Conservation (phyloP, 1,140 invertebrate genomes). For the Drosophila bocki region DNA sequence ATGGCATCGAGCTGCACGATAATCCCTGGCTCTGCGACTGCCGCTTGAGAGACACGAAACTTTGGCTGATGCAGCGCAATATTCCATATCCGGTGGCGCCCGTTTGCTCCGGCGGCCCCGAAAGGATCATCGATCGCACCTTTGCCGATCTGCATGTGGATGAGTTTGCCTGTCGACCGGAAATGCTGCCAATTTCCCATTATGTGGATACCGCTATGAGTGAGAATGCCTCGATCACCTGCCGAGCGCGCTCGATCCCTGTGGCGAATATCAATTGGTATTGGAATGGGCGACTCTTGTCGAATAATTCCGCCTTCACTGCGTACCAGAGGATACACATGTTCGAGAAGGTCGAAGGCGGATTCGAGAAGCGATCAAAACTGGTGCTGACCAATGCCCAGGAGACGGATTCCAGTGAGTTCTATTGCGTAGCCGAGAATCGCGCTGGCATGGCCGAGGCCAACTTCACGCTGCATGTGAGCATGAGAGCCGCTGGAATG, state of each 20-base stretch:
- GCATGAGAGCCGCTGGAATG: conserved; percentile 90
- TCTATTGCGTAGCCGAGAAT: conserved; percentile 96
- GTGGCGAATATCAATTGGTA: conserved; percentile 94
- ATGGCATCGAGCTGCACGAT: conserved; percentile 94
- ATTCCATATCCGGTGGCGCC: conserved; percentile 92
- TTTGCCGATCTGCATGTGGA: conserved; percentile 92
- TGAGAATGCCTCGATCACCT: conserved; percentile 93
- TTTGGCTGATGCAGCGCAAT: conserved; percentile 93
- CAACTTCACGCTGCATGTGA: conserved; percentile 95
- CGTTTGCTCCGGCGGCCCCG: conserved; percentile 89
- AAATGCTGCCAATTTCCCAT: conserved; percentile 90
- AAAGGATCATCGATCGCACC: conserved; percentile 88
- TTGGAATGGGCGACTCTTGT: conserved; percentile 92
- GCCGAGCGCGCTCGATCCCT: conserved; percentile 92
- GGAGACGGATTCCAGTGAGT: conserved; percentile 94
- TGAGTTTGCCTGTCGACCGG: conserved; percentile 95
- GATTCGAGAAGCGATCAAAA: conserved; percentile 90
- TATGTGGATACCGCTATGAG: conserved; percentile 92
- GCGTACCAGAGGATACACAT: conserved; percentile 93
- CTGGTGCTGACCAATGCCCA: conserved; percentile 94
- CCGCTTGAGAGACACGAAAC: conserved; percentile 91
- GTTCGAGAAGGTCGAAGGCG: conserved; percentile 89
- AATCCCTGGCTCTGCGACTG: conserved; percentile 97
- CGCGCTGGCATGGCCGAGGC: conserved; percentile 95
- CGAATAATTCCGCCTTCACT: conserved; percentile 92